phyloP scores from a whole-genome alignment of 2,113 vertebrate genomes.

The Centropus bengalensis region DNA sequence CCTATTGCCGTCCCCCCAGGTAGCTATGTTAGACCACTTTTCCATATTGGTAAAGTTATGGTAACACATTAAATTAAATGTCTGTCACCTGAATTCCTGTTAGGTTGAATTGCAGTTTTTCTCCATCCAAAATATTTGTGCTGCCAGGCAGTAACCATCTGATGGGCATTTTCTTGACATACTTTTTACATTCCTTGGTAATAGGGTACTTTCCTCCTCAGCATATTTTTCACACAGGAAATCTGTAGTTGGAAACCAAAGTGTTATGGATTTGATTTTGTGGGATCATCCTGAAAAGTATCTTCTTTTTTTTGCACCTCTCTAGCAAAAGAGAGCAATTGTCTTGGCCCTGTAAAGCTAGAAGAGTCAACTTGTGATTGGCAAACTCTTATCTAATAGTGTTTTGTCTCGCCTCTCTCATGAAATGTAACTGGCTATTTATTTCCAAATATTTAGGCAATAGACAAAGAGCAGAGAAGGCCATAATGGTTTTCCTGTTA shows the following conservation, averaged over 20 bases:
- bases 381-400: neutral
- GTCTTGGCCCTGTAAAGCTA: neutral
- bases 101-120: slow-evolving; percentile 9
- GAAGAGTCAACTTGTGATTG: neutral
- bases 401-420: neutral
- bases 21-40: neutral
- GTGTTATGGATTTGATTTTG: neutral
- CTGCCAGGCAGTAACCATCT: neutral
- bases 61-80: neutral
- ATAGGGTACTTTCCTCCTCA: neutral
- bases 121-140: neutral
- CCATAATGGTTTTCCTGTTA: neutral
- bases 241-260: neutral
- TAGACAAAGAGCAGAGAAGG: slow-evolving; percentile 4
- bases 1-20: too few relatives aligned
- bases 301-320: neutral
- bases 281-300: neutral
- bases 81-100: neutral
- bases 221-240: neutral
- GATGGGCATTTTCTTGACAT: neutral
- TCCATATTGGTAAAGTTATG: neutral
- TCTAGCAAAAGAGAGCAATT: neutral
- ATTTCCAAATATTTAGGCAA: slow-evolving; percentile 3
- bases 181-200: neutral
- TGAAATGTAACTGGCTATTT: neutral